These are phyloP conservation scores for Piprites chloris DNA, from an alignment of 2,113 vertebrate species.

Conservation along the genomic window DNA sequence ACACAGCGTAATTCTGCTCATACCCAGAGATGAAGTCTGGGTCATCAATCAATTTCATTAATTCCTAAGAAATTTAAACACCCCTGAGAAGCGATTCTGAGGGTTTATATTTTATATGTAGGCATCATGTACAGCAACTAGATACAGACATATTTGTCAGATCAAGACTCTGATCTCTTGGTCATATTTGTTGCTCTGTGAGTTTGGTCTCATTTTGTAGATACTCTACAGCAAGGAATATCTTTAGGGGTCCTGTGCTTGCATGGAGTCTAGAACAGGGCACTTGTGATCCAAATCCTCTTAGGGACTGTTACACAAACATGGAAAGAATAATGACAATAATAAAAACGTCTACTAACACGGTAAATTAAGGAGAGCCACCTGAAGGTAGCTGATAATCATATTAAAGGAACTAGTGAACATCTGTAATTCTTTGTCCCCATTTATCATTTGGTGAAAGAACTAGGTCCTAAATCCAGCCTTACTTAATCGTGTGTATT, in stretches of 20 bases:
- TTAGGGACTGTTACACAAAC: background rate
- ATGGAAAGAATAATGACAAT: background rate
- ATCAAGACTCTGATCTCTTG: background rate
- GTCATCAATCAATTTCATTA: background rate
- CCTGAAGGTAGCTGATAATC: conserved; percentile 10
- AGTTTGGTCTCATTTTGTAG: background rate
- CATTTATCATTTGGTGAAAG: conserved; percentile 6
- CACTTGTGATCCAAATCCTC: background rate
- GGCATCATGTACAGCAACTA: background rate
- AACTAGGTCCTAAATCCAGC: background rate
- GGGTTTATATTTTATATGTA: background rate
- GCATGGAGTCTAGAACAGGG: background rate
- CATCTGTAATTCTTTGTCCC: background rate
- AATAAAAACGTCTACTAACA: conserved; percentile 11
- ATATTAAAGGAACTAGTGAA: conserved; percentile 31
- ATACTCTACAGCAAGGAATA: accelerated
- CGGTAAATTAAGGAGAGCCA: conserved; percentile 25
- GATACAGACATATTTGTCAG: background rate
- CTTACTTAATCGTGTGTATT: background rate
- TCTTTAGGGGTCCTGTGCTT: background rate
- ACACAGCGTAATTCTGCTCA: background rate
- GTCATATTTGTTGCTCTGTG: background rate
- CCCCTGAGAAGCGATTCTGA: background rate
- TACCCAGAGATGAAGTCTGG: background rate
- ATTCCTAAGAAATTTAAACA: background rate